A percentile compares a stretch with the other conserved stretches of the same genome.
Conservation (phyloP, 1,140 invertebrate genomes). For the Lepidurus arcticus region DNA sequence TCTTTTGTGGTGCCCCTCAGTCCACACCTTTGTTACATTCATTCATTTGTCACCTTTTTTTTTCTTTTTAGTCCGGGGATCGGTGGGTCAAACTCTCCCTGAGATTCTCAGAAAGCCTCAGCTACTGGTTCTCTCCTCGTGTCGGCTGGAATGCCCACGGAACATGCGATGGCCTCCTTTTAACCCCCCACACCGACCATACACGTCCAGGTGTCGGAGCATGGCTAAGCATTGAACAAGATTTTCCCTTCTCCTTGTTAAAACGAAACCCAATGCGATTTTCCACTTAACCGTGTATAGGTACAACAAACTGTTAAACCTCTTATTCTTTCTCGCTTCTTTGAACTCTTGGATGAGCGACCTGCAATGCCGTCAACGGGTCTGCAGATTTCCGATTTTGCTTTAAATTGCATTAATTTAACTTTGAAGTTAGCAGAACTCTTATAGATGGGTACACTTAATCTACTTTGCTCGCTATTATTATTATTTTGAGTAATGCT, state of each 20-base stretch:
- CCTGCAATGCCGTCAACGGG: background rate
- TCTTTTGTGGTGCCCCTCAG: background rate
- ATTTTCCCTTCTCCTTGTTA: background rate
- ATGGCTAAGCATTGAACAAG: background rate
- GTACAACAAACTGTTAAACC: conserved; percentile 8
- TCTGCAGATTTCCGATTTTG: background rate
- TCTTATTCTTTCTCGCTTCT: background rate
- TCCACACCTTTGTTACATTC: conserved; percentile 9
- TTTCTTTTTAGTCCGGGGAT: background rate
- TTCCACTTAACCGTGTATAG: conserved; percentile 15
- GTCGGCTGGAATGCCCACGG: background rate
- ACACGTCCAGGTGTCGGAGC: background rate
- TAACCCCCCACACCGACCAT: background rate
- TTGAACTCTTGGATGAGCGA: background rate
- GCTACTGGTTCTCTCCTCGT: background rate
- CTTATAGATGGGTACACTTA: background rate
- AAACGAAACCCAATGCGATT: background rate
- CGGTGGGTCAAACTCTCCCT: background rate
- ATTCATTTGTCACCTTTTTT: conserved; percentile 9
- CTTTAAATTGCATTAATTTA: background rate
- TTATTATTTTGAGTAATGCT: too few species aligned
- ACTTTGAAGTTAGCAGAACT: background rate
- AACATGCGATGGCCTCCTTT: too few species aligned
- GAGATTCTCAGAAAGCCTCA: background rate
- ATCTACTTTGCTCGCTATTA: background rate